These are phyloP conservation scores for Nothobranchius furzeri DNA, from an alignment of 2,113 vertebrate species.

Conservation along the genomic window DNA sequence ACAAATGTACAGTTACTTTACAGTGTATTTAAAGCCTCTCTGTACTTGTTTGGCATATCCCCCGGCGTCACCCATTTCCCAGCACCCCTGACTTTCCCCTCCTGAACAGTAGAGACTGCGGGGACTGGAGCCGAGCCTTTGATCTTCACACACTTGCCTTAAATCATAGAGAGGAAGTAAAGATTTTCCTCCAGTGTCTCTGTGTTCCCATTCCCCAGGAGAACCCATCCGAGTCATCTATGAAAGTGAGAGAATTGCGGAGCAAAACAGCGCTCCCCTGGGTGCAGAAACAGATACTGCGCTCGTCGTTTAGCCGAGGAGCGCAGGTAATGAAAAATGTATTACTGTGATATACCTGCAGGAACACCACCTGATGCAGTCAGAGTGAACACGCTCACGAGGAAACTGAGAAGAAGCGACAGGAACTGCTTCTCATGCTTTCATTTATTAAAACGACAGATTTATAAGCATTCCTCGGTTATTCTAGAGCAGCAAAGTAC, in stretches of 20 bases:
- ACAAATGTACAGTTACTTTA: conserved; percentile 43
- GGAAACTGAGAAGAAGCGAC: neutral
- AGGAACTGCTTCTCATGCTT: neutral
- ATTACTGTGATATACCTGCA: conserved; percentile 53
- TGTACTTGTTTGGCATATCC: conserved; percentile 50
- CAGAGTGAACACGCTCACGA: conserved; percentile 19
- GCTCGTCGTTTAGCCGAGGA: conserved; percentile 50
- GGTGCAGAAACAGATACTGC: conserved; percentile 53
- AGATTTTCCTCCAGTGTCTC: conserved; percentile 67
- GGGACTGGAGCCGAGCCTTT: conserved; percentile 67
- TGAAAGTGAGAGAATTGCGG: conserved; percentile 68
- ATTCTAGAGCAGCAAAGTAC: no score
- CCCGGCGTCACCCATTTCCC: conserved; percentile 61
- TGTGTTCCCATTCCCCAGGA: conserved; percentile 65
- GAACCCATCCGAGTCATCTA: conserved; percentile 67
- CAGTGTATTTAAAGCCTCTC: conserved; percentile 34
- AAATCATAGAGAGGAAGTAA: conserved; percentile 66
- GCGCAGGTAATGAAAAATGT: conserved; percentile 61
- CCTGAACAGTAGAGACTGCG: conserved; percentile 56
- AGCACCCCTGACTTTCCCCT: conserved; percentile 55
- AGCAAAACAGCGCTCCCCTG: conserved; percentile 70
- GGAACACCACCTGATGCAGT: conserved; percentile 41
- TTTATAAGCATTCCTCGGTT: no score
- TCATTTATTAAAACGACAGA: neutral
- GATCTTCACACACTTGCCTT: conserved; percentile 70